Conservation (phyloP, 1,140 invertebrate species). For the Neoseiulus cucumeris region DNA sequence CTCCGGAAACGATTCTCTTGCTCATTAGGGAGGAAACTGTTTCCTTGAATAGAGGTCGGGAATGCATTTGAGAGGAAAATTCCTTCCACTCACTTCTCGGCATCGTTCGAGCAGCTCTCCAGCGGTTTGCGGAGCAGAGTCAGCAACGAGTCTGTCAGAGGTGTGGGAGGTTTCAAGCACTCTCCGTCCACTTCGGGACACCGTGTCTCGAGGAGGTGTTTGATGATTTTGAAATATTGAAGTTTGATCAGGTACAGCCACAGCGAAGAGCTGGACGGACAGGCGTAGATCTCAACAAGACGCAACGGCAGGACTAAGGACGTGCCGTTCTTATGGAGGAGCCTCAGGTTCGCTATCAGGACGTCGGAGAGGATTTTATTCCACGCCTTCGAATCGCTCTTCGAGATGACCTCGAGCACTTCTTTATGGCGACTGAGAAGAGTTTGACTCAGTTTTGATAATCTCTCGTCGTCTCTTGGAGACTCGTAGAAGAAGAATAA, state of each 20-base stretch:
- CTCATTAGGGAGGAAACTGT: too few species aligned
- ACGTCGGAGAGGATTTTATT: background rate
- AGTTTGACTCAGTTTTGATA: background rate
- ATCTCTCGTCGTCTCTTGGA: background rate
- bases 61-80: background rate
- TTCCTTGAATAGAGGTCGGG: too few species aligned
- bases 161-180: slow-evolving; percentile 45
- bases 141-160: slow-evolving; percentile 47
- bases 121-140: slow-evolving; percentile 54
- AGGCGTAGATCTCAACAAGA: slow-evolving; percentile 1
- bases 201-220: slow-evolving; percentile 44
- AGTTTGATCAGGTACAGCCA: slow-evolving; percentile 18
- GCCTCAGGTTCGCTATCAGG: background rate
- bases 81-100: background rate
- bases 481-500: background rate
- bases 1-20: too few species aligned
- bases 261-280: slow-evolving; percentile 11
- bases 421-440: background rate
- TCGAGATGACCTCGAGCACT: background rate
- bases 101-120: slow-evolving; percentile 15
- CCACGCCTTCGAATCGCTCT: slow-evolving; percentile 12
- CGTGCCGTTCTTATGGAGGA: background rate
- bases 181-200: slow-evolving; percentile 47
- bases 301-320: background rate
- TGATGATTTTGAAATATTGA: slow-evolving; percentile 48